Evolutionary conservation across 1,140 invertebrate species (phyloP).

Genomic region (Metaphire vulgaris): DNA sequence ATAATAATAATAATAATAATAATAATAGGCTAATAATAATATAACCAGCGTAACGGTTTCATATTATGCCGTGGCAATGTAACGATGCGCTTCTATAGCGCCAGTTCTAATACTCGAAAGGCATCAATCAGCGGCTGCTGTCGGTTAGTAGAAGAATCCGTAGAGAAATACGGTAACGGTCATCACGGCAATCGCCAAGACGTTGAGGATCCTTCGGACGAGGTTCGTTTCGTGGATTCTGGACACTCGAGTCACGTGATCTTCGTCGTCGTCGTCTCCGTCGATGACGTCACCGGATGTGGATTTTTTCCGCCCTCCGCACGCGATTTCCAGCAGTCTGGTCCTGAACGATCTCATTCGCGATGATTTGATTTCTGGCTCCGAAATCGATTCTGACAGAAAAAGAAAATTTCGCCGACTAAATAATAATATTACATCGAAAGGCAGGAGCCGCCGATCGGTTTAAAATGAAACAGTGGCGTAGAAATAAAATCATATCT

Average conservation of each 20-base stretch:
- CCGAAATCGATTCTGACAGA: neutral
- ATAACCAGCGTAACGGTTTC: too few species aligned
- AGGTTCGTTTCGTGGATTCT: neutral
- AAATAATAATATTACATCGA: neutral
- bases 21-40: too few species aligned
- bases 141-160: slow-evolving; percentile 14
- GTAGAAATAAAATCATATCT: too few species aligned
- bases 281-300: neutral
- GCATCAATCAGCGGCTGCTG: too few species aligned
- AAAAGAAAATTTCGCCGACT: neutral
- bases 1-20: too few species aligned
- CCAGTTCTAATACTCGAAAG: too few species aligned
- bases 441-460: too few species aligned
- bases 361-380: neutral
- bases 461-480: neutral
- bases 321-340: neutral
- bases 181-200: neutral
- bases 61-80: too few species aligned
- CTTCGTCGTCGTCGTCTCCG: neutral
- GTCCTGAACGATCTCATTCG: neutral
- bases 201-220: neutral
- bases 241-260: neutral
- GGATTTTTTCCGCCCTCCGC: neutral
- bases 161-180: slow-evolving; percentile 6
- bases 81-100: too few species aligned